Base-by-base conservation (phyloP, 2,888 invertebrate genomes). In the Philereme vetulata region DNA sequence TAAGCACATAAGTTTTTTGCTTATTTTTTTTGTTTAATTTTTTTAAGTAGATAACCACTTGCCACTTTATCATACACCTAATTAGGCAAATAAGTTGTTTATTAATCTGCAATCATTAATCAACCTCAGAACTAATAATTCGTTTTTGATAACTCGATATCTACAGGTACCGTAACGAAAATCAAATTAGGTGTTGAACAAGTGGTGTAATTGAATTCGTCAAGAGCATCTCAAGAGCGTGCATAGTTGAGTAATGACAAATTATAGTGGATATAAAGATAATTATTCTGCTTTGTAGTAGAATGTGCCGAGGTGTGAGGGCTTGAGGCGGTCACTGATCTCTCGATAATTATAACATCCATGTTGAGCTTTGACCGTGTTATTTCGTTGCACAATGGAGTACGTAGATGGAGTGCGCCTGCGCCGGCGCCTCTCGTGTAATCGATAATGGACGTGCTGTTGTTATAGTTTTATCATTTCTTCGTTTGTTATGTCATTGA, bases 311-410 rank as follows among this genome's bases (percentile, higher is more conserved):
- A 62, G 72, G 72, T 79, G 84, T 79, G 83, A 78, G 72, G 71
- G 81, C 85, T 80, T 53, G 76, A 67, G 84, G 84, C 84, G 80
- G 78, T 81, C 76, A 76, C 75, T 82, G 84, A 75, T 81, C 83
- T 81, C 79, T 80, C 76, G 67, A 75, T 72, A 75, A 80, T 77
- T 77, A 74, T 76, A 72, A 71, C 69, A 69, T 73, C 56, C 70
- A 71, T 65, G 66, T 69, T 70, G 73, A 75, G 70, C 72, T 77
- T 77, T 72, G 74, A 74, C 76, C 78, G 75, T 72, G 74, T 76
- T 78, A 78, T 78, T 76, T 71, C 57, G 75, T 87, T 86, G 73
- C 86, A 80, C 79, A 87, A 87, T 80, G 68, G 72, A 64, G 47
- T 50, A 50, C 43, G 45, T 50, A 57, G 60, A 53, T 56, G 33